Evolutionary conservation across 1,140 invertebrate species (phyloP).

Genomic region (Conopomorpha cramerella): DNA sequence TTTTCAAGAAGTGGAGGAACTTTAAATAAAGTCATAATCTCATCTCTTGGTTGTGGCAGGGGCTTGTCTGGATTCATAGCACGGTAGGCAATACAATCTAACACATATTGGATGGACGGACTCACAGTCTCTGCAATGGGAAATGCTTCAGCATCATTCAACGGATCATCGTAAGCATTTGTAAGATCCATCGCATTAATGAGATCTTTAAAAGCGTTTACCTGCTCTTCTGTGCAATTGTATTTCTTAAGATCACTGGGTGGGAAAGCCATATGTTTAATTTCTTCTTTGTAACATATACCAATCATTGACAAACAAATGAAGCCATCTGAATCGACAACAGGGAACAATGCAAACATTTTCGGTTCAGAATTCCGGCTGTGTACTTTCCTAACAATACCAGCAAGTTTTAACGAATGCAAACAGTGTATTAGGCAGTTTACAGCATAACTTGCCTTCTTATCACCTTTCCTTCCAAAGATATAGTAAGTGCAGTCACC

Average conservation of each 20-base stretch:
- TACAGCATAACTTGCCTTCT: constrained; percentile 40
- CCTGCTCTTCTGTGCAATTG: constrained; percentile 31
- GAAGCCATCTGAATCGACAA: constrained; percentile 36
- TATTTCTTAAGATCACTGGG: constrained; percentile 37
- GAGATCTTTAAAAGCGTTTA: constrained; percentile 43
- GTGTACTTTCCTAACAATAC: constrained; percentile 42
- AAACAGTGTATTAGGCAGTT: constrained; percentile 38
- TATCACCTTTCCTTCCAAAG: constrained; percentile 39
- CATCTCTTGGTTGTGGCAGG: constrained; percentile 41
- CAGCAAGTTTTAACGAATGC: constrained; percentile 33
- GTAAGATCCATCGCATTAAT: constrained; percentile 53
- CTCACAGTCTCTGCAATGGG: constrained; percentile 43
- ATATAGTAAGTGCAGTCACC: constrained; percentile 47
- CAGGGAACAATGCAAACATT: constrained; percentile 50
- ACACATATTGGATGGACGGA: constrained; percentile 43
- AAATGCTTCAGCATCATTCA: constrained; percentile 48
- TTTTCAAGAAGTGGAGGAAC: constrained; percentile 34
- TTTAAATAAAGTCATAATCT: constrained; percentile 48
- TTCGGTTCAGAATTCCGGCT: constrained; percentile 43
- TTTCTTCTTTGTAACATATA: constrained; percentile 49
- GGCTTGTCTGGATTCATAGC: constrained; percentile 45
- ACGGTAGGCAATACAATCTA: constrained; percentile 48
- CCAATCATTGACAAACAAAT: constrained; percentile 41
- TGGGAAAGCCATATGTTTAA: constrained; percentile 50
- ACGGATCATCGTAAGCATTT: constrained; percentile 40